Evolutionary conservation across 2,888 invertebrate genomes (phyloP).

Genomic region (Philopedon plagiatum): DNA sequence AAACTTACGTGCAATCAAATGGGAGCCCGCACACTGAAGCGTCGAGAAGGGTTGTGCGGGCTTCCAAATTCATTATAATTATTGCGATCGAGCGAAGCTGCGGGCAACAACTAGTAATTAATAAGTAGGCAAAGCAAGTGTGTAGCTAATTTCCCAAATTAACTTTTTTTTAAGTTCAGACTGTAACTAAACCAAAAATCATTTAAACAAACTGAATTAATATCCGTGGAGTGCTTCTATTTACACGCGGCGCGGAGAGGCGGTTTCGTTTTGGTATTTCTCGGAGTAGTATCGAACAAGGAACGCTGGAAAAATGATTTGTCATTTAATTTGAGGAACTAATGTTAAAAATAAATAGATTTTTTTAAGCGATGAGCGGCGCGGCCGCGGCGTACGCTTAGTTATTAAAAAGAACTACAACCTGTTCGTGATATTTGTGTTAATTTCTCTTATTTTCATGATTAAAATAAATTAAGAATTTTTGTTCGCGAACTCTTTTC

Average conservation of each 20-base stretch:
- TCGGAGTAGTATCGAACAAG: constrained; percentile 28
- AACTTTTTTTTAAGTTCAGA: constrained; percentile 33
- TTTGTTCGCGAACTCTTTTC: too few species aligned
- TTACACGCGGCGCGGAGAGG: too few species aligned
- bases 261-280: constrained; percentile 47
- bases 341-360: constrained; percentile 60
- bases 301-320: constrained; percentile 55
- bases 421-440: not conserved
- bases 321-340: constrained; percentile 60
- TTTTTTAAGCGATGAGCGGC: constrained; percentile 50
- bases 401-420: constrained; percentile 17
- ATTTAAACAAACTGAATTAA: constrained; percentile 48
- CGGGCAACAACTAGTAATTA: too few species aligned
- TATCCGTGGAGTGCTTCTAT: constrained; percentile 52
- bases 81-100: too few species aligned
- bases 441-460: too few species aligned
- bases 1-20: too few species aligned
- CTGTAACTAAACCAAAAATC: constrained; percentile 42
- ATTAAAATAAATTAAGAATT: constrained; percentile 5
- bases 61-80: too few species aligned
- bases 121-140: too few species aligned
- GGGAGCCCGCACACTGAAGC: too few species aligned
- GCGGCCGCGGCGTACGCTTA: constrained; percentile 42
- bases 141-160: constrained; percentile 44
- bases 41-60: too few species aligned